Evolutionary conservation across 2,888 invertebrate genomes (phyloP).

Genomic region (Heteromyza rotundicornis): DNA sequence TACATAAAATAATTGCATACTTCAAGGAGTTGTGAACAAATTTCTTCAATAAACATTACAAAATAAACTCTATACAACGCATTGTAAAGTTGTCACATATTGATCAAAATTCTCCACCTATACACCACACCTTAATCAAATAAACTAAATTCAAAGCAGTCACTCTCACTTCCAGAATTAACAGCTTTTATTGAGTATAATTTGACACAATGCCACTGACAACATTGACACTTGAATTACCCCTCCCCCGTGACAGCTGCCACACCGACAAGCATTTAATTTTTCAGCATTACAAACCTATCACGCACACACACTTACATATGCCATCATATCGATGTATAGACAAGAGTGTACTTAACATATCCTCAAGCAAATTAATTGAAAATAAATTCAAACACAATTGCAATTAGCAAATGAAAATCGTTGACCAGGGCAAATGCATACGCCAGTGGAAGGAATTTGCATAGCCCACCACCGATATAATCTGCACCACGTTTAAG

Average conservation of each 20-base stretch:
- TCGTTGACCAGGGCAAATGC: neutral
- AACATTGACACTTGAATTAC: neutral
- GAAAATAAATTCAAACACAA: constrained; percentile 22
- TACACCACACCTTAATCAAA: no score
- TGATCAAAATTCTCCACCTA: no score
- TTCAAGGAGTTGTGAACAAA: no score
- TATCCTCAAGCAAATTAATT: constrained; percentile 17
- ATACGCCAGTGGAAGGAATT: constrained; percentile 1
- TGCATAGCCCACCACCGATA: neutral
- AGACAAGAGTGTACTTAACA: neutral
- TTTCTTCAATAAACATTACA: no score
- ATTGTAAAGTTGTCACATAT: no score
- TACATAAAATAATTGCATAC: no score
- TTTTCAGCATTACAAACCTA: neutral
- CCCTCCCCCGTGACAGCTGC: neutral
- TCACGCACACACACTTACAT: neutral
- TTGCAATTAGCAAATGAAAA: constrained; percentile 21
- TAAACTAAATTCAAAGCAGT: no score
- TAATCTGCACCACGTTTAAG: no score
- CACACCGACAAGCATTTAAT: neutral
- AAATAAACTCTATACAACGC: no score
- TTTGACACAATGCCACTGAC: neutral
- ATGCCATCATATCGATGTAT: no score
- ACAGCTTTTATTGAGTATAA: no score
- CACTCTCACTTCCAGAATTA: no score